Base-by-base conservation (phyloP, 2,888 invertebrate genomes). In the Abrostola triplasia region DNA sequence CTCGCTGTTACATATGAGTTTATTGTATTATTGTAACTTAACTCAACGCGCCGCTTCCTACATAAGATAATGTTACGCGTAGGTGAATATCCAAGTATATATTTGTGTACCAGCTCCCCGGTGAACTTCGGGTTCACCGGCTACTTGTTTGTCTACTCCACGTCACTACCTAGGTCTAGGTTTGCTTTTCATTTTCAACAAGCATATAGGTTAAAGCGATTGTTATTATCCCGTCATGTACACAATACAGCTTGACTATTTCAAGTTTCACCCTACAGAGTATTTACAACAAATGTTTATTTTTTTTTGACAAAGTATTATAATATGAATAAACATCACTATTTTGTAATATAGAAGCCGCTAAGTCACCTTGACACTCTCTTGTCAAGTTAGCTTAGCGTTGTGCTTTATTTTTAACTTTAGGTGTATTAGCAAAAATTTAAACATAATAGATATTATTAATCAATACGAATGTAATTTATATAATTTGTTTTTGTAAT, bases 391-490 rank as follows among this genome's bases (percentile, higher is more conserved):
- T 8, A 74, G 50, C 10, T 52, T 52, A 10, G 41, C 57, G 70
- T 40, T 49, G 51, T 62, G 48, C 49, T 68, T 54, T 68, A 63
- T 62, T 35, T 40, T 57, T 67, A 70, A 73, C 64, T 74, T 60
- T 65, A 78, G 64, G 58, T 50, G 38, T 52, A 55, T 56, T 66
- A 77, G 53, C 63, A 60, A 67, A 52, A 52, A 53, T 61, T 51
- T 42, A 59, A 60, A 42, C 56, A 41, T 52, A 49, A 37, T 62
- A 64, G 44, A 24, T 7, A 42, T 44, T 44, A 57, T 56, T 57
- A 67, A 65, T 67, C 55, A 73, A 64, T 67, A 67, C 47, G 59
- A 66, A 58, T 70, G 57, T 73, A 58, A 52, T 24, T 51, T 73
- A 38, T 49, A 52, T 35, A 24, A 13, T 36, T 51, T 44, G 40